phyloP scores from a whole-genome alignment of 2,797 vertebrate genomes.

The Hippoglossus hippoglossus region DNA sequence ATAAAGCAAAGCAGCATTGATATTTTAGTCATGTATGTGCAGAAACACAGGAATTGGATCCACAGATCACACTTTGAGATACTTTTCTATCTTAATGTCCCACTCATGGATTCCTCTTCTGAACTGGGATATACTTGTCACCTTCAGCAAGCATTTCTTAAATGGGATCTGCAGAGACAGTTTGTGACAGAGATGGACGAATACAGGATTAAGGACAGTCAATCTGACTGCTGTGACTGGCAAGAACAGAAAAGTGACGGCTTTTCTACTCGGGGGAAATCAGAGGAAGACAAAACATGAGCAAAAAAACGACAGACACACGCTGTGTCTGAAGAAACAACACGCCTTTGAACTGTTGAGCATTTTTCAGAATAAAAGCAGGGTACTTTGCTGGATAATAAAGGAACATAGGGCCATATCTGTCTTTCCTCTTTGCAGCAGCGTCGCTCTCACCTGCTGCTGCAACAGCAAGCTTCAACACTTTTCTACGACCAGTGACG shows the following conservation, averaged over 20 bases:
- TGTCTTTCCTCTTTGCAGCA: constrained; percentile 63
- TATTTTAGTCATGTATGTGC: constrained; percentile 43
- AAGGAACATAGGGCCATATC: constrained; percentile 88
- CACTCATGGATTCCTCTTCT: constrained; percentile 35
- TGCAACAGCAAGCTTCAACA: constrained; percentile 59
- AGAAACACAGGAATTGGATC: constrained; percentile 27
- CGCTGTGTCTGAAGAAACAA: constrained; percentile 64
- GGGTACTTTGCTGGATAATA: constrained; percentile 84
- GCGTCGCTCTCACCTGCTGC: constrained; percentile 48
- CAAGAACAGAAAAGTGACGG: constrained; percentile 40
- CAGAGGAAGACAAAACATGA: constrained; percentile 31
- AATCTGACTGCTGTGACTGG: constrained; percentile 18
- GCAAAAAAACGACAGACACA: constrained; percentile 51
- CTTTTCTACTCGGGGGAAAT: constrained; percentile 57
- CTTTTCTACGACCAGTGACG: constrained; percentile 72
- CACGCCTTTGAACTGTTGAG: constrained; percentile 80
- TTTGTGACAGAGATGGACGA: constrained; percentile 53
- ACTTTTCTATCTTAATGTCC: constrained; percentile 43
- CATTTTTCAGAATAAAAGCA: constrained; percentile 83
- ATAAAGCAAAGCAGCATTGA: constrained; percentile 12
- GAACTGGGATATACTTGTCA: constrained; percentile 30
- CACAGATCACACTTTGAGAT: constrained; percentile 27
- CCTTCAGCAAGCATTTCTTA: constrained; percentile 45
- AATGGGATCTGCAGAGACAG: constrained; percentile 21
- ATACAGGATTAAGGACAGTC: constrained; percentile 45